Base-by-base conservation (phyloP, 1,140 invertebrate species). In the Drosophila albomicans region DNA sequence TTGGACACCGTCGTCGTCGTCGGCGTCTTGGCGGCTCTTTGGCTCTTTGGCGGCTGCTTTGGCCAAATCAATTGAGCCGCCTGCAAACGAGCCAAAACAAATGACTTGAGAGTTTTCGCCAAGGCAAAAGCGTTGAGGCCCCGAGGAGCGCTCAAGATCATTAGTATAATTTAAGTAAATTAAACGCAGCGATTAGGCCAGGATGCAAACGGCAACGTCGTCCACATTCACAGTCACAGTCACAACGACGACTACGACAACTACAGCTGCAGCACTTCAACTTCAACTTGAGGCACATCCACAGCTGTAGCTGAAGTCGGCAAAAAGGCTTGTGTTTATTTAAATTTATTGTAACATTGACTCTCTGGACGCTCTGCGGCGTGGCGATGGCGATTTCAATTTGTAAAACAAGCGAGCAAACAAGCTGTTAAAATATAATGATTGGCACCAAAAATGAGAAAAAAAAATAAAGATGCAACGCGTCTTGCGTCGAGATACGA, bases 121-220 rank as follows among this genome's bases (percentile, higher is more conserved):
- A 61, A 70, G 57, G 54, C 69, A 59, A 59, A 59, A 51, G 25
- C 45, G 20, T 38, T 38, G 49, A 68, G 70, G 72, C 69, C 67
- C 32, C 51, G 54, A 71, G 52, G 38, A 76, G 62, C 75, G 71
- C 81, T 77, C 73, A 86, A 91, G 86, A 91, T 91, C 89, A 91
- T 91, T 91, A 91, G 85, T 91, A 91, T 91, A 91, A 91, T 91
- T 91, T 91, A 91, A 91, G 89, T 91, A 91, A 91, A 91, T 91
- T 91, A 91, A 91, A 91, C 89, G 89, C 89, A 91, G 81, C 89
- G 89, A 91, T 91, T 91, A 91, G 89, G 84, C 82, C 69, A 81
- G 89, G 81, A 77, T 85, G 76, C 85, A 81, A 78, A 79, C 73
- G 63, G 68, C 59, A 59, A 57, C 62, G 51, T 59, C 64, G 65